Evolutionary conservation across 2,888 invertebrate species (phyloP).

Genomic region (Prosapia bicincta): DNA sequence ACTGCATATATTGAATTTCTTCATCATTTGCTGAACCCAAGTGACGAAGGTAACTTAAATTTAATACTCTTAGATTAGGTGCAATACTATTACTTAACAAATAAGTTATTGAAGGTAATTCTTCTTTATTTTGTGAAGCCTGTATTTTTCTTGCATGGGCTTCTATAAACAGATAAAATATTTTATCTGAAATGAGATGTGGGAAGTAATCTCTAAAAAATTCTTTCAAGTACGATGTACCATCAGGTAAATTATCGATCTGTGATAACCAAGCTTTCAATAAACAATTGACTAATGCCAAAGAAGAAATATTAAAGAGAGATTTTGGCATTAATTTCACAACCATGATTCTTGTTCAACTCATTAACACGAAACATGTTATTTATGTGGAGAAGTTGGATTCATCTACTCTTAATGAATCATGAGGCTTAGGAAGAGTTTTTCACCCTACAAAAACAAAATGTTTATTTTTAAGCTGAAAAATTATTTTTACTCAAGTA

Average conservation of each 20-base stretch:
- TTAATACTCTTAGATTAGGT: slow-evolving; percentile 7
- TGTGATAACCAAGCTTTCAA: not conserved
- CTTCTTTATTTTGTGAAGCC: not conserved
- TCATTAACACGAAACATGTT: no score
- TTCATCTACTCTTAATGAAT: no score
- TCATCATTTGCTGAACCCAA: slow-evolving; percentile 14
- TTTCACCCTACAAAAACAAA: no score
- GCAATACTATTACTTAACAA: slow-evolving; percentile 10
- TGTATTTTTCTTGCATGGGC: not conserved
- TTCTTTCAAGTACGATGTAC: not conserved
- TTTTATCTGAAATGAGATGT: not conserved
- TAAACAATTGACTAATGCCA: not conserved
- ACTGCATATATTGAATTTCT: slow-evolving; percentile 16
- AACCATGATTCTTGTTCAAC: not conserved
- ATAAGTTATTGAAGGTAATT: not conserved
- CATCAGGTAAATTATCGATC: not conserved
- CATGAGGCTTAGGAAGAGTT: no score
- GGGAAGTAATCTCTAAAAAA: not conserved
- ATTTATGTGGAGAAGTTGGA: no score
- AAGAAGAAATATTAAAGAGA: not conserved
- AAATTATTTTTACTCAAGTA: no score
- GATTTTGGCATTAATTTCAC: not conserved
- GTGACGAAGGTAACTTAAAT: slow-evolving; percentile 12
- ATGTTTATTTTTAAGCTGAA: no score
- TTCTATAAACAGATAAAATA: not conserved